A percentile compares a stretch with the other conserved stretches of the same genome.
Evolutionary conservation across 2,113 vertebrate species (phyloP).

Genomic region (Tursiops truncatus): DNA sequence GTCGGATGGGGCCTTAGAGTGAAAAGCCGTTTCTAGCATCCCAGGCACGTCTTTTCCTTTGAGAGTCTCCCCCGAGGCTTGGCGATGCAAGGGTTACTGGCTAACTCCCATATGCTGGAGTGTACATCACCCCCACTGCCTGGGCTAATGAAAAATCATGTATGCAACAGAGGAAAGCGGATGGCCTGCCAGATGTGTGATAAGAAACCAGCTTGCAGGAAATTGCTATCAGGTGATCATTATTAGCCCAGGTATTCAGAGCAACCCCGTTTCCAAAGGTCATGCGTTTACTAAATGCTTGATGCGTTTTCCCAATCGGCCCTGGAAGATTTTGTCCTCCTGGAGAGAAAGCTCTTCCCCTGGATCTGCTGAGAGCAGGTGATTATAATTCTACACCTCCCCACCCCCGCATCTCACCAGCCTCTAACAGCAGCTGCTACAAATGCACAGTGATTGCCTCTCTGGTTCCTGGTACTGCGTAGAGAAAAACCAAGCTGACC

Average conservation of each 20-base stretch:
- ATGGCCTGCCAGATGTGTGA: neutral
- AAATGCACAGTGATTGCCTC: neutral
- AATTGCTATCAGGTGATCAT: neutral
- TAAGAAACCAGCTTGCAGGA: neutral
- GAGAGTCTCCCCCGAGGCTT: neutral
- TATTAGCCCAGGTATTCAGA: neutral
- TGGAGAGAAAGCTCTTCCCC: neutral
- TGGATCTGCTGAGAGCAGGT: neutral
- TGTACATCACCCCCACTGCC: rapidly evolving
- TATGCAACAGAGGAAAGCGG: neutral
- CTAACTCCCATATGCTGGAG: neutral
- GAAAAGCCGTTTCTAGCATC: neutral
- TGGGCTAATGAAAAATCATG: neutral
- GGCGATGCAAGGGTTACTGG: neutral
- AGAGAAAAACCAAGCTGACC: neutral
- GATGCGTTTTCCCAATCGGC: neutral
- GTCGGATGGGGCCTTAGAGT: neutral
- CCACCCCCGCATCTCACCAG: neutral
- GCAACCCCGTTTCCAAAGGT: neutral
- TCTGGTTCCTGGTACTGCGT: neutral
- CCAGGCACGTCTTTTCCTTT: neutral
- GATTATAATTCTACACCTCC: neutral
- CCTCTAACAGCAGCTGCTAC: neutral
- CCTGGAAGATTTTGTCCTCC: neutral
- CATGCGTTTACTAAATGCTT: neutral